Evolutionary conservation across 2,797 vertebrate species (phyloP).

Genomic region (Crenichthys baileyi): DNA sequence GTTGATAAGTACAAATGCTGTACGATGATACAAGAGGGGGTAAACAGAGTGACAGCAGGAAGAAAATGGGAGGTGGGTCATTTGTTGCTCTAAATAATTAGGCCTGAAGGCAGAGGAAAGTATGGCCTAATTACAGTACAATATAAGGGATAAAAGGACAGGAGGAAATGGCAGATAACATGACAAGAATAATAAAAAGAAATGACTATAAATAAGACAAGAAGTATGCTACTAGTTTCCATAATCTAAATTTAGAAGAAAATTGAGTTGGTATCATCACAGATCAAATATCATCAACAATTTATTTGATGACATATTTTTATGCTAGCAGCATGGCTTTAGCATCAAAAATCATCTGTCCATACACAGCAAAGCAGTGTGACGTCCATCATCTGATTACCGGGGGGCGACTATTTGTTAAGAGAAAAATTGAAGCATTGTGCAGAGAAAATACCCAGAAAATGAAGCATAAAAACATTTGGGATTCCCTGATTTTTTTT

Average conservation of each 20-base stretch:
- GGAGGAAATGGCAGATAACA: constrained; percentile 3
- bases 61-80: constrained; percentile 40
- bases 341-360: background rate
- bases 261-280: constrained; percentile 9
- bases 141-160: constrained; percentile 10
- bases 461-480: background rate
- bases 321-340: constrained; percentile 2
- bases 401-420: background rate
- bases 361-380: background rate
- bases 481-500: constrained; percentile 1
- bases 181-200: background rate
- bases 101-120: constrained; percentile 45
- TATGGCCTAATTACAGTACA: constrained; percentile 57
- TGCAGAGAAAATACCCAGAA: constrained; percentile 2
- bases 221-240: constrained; percentile 6
- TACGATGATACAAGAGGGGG: constrained; percentile 22
- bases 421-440: background rate
- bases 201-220: background rate
- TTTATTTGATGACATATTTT: background rate
- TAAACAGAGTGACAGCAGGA: constrained; percentile 16
- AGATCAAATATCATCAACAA: constrained; percentile 9
- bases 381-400: constrained; percentile 1
- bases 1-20: constrained; percentile 7
- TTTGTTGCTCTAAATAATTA: constrained; percentile 65
- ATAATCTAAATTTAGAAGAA: constrained; percentile 2